A percentile compares a stretch with the other conserved stretches of the same genome.
Evolutionary conservation across 2,888 invertebrate species (phyloP).

Genomic region (Fissipunctia ypsillon): DNA sequence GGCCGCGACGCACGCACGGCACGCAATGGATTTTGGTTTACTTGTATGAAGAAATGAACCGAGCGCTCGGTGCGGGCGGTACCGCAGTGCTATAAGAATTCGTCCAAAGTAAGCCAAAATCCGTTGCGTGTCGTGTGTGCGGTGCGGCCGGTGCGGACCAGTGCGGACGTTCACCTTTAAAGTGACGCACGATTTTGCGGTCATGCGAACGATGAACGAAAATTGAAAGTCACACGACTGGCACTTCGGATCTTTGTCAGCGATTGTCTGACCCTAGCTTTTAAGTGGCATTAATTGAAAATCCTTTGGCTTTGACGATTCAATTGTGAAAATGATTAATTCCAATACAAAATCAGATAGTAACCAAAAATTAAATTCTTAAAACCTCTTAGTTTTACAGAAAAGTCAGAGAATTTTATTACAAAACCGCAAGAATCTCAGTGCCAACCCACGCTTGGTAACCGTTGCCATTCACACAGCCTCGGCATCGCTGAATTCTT

Average conservation of each 20-base stretch:
- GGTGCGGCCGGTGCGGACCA: too few species aligned
- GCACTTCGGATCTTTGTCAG: neutral
- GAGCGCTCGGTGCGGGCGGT: too few species aligned
- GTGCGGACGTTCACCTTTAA: too few species aligned
- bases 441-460: slow-evolving; percentile 19
- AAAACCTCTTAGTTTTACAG: neutral
- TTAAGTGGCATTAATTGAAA: slow-evolving; percentile 12
- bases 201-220: neutral
- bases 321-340: slow-evolving; percentile 2
- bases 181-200: neutral
- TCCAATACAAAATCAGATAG: neutral
- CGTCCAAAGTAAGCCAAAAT: too few species aligned
- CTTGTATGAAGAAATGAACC: too few species aligned
- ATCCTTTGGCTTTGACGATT: slow-evolving; percentile 13
- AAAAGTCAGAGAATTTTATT: slow-evolving; percentile 21
- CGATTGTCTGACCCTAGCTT: neutral
- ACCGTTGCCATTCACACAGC: slow-evolving; percentile 34
- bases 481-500: slow-evolving; percentile 67
- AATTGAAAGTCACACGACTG: neutral
- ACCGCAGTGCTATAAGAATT: too few species aligned
- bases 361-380: neutral
- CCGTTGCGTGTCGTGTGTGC: too few species aligned
- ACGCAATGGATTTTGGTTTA: too few species aligned
- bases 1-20: too few species aligned
- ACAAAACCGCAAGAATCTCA: slow-evolving; percentile 40